These are phyloP conservation scores for Ophion ellenae DNA, from an alignment of 2,888 invertebrate genomes.

Conservation along the genomic window DNA sequence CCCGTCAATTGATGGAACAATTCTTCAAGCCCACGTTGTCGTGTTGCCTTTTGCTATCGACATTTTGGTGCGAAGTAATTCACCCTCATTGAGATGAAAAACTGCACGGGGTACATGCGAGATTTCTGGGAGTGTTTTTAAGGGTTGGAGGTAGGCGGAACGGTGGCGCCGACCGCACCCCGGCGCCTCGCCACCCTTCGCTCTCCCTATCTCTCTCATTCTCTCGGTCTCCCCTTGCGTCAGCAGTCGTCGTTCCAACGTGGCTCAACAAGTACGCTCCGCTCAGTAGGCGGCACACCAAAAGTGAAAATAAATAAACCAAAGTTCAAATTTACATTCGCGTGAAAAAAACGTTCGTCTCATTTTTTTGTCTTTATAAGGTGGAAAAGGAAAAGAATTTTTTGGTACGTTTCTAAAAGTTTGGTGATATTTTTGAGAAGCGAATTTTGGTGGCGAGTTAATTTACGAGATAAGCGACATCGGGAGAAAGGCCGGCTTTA, in stretches of 20 bases:
- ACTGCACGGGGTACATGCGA: constrained; percentile 66
- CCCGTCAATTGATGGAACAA: too few species aligned
- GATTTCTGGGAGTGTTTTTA: constrained; percentile 59
- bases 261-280: constrained; percentile 80
- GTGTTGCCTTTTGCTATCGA: too few species aligned
- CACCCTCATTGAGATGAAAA: constrained; percentile 26
- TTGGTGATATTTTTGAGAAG: neutral
- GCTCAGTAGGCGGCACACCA: constrained; percentile 18
- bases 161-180: constrained; percentile 80
- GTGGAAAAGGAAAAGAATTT: neutral
- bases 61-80: neutral
- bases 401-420: neutral
- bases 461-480: neutral
- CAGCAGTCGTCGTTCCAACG: constrained; percentile 78
- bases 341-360: neutral
- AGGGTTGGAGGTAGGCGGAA: constrained; percentile 59
- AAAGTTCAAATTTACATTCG: constrained; percentile 27
- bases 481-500: neutral
- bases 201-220: constrained; percentile 21
- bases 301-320: constrained; percentile 23
- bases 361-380: neutral
- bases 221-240: constrained; percentile 63
- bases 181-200: constrained; percentile 72
- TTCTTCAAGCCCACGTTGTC: too few species aligned
- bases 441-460: neutral